phyloP scores from a whole-genome alignment of 2,113 vertebrate species.

The Athene noctua region DNA sequence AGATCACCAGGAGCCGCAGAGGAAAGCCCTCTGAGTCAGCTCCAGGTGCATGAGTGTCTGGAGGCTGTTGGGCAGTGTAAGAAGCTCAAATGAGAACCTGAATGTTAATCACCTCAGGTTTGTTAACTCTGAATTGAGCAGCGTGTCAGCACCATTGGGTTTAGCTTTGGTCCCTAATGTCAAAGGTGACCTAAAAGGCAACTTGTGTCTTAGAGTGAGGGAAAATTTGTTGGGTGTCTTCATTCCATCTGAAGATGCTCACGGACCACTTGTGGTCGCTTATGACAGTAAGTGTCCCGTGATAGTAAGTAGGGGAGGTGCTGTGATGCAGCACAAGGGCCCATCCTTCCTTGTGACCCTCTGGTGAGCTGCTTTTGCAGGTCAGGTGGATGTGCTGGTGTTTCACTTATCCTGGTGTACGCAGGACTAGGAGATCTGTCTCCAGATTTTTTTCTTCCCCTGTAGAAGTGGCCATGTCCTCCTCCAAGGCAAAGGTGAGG shows the following conservation, averaged over 20 bases:
- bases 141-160: accelerated
- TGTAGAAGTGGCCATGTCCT: not conserved
- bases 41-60: not conserved
- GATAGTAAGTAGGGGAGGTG: not conserved
- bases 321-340: not conserved
- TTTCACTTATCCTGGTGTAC: accelerated
- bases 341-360: not conserved
- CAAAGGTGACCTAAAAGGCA: not conserved
- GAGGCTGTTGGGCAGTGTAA: not conserved
- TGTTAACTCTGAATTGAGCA: not conserved
- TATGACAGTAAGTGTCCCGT: not conserved
- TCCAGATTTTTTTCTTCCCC: not conserved
- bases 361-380: not conserved
- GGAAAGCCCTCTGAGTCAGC: conserved; percentile 3
- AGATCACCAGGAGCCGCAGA: not conserved
- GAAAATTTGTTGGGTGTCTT: not conserved
- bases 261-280: accelerated
- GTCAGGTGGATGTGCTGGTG: accelerated
- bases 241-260: not conserved
- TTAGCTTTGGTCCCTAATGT: not conserved
- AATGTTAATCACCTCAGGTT: not conserved
- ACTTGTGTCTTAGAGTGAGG: not conserved
- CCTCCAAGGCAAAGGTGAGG: not conserved
- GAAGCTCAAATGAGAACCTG: not conserved
- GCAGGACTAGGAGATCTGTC: not conserved